These are phyloP conservation scores for Bimastos eiseni DNA, from an alignment of 2,888 invertebrate species.

Conservation along the genomic window DNA sequence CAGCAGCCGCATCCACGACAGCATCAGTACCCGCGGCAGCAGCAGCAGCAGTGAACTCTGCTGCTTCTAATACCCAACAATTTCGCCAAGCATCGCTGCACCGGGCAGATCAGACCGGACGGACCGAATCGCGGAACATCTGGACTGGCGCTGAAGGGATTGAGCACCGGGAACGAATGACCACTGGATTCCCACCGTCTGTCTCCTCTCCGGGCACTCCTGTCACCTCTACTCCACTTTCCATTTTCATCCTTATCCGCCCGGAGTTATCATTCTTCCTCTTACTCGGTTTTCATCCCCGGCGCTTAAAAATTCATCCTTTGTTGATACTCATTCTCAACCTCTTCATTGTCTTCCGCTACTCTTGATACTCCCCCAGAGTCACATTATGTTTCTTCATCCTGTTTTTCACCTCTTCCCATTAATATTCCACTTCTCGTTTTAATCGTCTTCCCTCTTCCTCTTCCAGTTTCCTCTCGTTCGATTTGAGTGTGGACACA, in stretches of 20 bases:
- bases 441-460: neutral
- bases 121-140: neutral
- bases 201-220: neutral
- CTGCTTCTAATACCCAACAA: neutral
- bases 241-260: neutral
- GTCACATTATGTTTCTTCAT: neutral
- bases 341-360: neutral
- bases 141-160: neutral
- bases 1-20: neutral
- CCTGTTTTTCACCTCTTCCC: neutral
- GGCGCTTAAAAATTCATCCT: no score
- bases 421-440: neutral
- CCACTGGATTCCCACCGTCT: neutral
- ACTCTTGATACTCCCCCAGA: neutral
- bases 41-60: neutral
- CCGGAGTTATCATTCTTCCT: neutral
- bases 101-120: neutral
- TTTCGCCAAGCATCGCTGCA: conserved; percentile 6
- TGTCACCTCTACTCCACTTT: neutral
- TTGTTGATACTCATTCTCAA: neutral
- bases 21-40: neutral
- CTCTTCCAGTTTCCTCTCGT: neutral
- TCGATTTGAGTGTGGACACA: neutral
- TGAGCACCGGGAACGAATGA: neutral
- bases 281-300: no score